Base-by-base conservation (phyloP, 2,113 vertebrate genomes). In the Penelope pileata region DNA sequence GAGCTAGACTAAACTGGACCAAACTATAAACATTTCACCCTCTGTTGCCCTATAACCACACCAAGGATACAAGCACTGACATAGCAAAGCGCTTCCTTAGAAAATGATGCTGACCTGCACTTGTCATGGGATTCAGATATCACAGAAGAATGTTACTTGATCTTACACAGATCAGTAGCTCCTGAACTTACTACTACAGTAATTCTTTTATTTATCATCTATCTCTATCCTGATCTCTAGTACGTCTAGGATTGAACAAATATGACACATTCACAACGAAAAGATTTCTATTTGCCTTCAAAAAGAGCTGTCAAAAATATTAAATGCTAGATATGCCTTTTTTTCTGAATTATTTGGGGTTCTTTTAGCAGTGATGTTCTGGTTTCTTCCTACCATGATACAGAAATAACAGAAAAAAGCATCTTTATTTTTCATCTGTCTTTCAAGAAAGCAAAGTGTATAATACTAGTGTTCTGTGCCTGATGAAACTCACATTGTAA, bases 301-400 rank as follows among this genome's bases (percentile, higher is more conserved):
- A 70, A 76, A 68, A 38, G 12, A 68, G 10, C 26, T 76, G 10
- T 69, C 4, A 62, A 24, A 34, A 32, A 14, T 43, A 7, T 48
- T 58, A 77, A 82, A 69, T 0, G 0, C 12, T 48, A 24, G 5
- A 30, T 7, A 38, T n/a, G 5, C 1, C 5, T 1, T 40, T 85
- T 1, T 45, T 88, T 29, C 23, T 7, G 4, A 69, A 40, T 69
- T 58, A 10, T 88, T 40, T 22, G 24, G 13, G 2, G 4, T 43
- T 43, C 40, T 88, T 80, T 90, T 30, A 83, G 1, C 1, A 3
- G 7, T 6, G 1, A 7, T 54, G 29, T 54, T 43, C 42, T 43
- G 42, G 10, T 43, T 43, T 43, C 21, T 48, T 48, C 47, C 29
- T 30, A 30, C 27, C 16, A 29, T 54, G 29, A 30, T 16, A 54